Conservation (phyloP, 1,140 invertebrate species). For the Panonychus citri region DNA sequence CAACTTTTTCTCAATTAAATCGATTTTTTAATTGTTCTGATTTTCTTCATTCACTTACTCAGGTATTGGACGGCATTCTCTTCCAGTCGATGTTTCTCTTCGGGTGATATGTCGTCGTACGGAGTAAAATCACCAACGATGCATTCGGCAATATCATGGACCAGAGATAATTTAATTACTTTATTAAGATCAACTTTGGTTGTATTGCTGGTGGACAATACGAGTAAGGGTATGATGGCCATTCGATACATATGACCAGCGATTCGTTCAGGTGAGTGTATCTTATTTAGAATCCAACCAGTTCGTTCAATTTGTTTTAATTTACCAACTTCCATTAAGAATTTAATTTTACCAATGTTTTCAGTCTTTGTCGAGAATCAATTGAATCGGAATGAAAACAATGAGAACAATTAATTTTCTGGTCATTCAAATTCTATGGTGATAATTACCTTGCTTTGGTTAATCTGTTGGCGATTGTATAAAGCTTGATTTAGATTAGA, state of each 20-base stretch:
- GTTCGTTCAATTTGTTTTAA: conserved; percentile 47
- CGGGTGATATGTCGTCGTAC: conserved; percentile 52
- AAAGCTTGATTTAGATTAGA: too few species aligned
- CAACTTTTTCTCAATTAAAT: too few species aligned
- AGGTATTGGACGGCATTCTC: conserved; percentile 2
- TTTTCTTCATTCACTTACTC: neutral
- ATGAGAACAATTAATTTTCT: neutral
- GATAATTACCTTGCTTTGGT: too few species aligned
- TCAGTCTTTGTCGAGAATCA: neutral
- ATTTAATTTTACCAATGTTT: conserved; percentile 1
- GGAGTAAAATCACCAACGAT: conserved; percentile 95
- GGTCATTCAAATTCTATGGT: too few species aligned
- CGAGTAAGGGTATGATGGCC: conserved; percentile 67
- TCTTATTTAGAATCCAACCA: conserved; percentile 61
- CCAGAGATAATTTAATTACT: conserved; percentile 45
- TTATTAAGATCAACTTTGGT: conserved; percentile 5
- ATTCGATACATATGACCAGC: conserved; percentile 94
- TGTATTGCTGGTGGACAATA: conserved; percentile 29
- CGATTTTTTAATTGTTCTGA: too few species aligned
- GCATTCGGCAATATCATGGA: conserved; percentile 88
- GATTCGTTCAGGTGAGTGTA: conserved; percentile 58
- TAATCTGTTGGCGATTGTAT: too few species aligned
- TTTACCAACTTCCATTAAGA: conserved; percentile 5
- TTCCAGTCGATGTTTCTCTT: conserved; percentile 64
- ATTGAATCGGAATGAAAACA: neutral